phyloP scores from a whole-genome alignment of 1,140 invertebrate genomes.

The Micrasema longulum region DNA sequence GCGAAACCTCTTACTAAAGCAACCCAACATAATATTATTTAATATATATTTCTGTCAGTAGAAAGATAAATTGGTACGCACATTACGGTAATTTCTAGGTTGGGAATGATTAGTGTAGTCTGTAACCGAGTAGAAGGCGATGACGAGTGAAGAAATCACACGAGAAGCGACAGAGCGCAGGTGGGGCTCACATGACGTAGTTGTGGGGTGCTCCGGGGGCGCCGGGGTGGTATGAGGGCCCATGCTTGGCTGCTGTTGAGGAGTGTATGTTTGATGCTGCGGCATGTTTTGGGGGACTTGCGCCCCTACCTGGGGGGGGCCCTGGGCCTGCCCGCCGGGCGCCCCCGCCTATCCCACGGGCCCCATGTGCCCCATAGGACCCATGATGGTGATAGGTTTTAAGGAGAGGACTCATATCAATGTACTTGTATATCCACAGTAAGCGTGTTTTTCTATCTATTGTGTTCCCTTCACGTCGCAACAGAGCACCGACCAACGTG shows the following conservation, averaged over 20 bases:
- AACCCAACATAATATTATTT: slow-evolving; percentile 19
- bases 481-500: no score
- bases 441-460: no score
- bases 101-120: slow-evolving; percentile 48
- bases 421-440: no score
- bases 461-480: no score
- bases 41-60: not conserved
- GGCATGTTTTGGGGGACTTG: slow-evolving; percentile 9
- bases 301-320: slow-evolving; percentile 5
- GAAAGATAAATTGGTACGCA: slow-evolving; percentile 1
- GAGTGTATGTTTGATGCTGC: slow-evolving; percentile 13
- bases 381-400: no score
- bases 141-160: slow-evolving; percentile 36
- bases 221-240: slow-evolving; percentile 44
- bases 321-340: slow-evolving; percentile 3
- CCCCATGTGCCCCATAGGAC: slow-evolving; percentile 20
- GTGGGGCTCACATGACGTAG: slow-evolving; percentile 49
- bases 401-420: no score
- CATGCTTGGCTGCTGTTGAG: slow-evolving; percentile 33
- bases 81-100: slow-evolving; percentile 24
- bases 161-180: no score
- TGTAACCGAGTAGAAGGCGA: slow-evolving; percentile 45
- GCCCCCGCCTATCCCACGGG: no score
- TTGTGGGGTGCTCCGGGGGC: slow-evolving; percentile 43
- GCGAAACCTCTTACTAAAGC: slow-evolving; percentile 30